Percentiles rank a stretch among this genome's conserved stretches.
phyloP scores from a whole-genome alignment of 2,113 vertebrate genomes.

The Spea multiplicata region DNA sequence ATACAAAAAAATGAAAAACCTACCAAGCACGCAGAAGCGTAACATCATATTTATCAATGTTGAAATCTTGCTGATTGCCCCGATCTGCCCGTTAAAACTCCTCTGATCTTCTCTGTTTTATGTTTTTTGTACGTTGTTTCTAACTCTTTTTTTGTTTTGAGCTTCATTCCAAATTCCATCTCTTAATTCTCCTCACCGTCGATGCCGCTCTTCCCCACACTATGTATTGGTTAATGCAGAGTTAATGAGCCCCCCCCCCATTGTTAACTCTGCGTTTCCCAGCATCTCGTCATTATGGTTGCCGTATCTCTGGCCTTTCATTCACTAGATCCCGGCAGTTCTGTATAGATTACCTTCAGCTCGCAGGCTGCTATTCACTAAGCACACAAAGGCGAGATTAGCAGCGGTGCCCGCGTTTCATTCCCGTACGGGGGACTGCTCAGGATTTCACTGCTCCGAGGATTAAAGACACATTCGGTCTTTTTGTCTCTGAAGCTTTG shows the following conservation, averaged over 20 bases:
- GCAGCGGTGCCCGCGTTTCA: not conserved
- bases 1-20: no score
- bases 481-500: conserved; percentile 3
- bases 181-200: no score
- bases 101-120: no score
- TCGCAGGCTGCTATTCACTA: not conserved
- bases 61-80: no score
- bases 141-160: no score
- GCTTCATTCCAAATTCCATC: no score
- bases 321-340: not conserved
- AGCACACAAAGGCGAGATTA: conserved; percentile 20
- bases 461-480: conserved; percentile 19
- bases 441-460: not conserved
- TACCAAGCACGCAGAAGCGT: no score
- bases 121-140: no score
- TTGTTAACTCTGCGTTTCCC: conserved; percentile 2
- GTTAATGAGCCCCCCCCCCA: not conserved
- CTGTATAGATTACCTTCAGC: not conserved
- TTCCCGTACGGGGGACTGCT: not conserved
- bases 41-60: no score
- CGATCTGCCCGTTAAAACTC: no score
- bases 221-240: not conserved
- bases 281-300: conserved; percentile 11
- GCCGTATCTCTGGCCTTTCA: not conserved
- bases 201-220: no score